Percentiles rank a stretch among this genome's conserved stretches.
Evolutionary conservation across 2,113 vertebrate species (phyloP).

Genomic region (Delphinapterus leucas): DNA sequence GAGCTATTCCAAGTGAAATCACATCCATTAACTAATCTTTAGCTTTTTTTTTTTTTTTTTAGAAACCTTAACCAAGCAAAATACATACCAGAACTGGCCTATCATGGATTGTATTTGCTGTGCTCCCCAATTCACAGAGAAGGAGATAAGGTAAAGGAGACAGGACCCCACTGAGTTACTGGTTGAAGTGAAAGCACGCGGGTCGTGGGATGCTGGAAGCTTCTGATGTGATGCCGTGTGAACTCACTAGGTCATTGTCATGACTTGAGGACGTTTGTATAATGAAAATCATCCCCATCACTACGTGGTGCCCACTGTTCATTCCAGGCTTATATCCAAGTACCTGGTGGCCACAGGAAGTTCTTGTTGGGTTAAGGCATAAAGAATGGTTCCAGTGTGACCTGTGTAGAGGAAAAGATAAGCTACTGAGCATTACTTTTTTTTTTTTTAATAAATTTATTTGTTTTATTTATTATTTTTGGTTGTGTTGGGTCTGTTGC

Average conservation of each 20-base stretch:
- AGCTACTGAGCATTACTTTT: neutral
- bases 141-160: slow-evolving; percentile 85
- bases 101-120: slow-evolving; percentile 87
- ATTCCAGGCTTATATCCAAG: neutral
- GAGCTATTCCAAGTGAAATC: neutral
- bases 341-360: neutral
- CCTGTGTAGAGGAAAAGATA: neutral
- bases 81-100: slow-evolving; percentile 90
- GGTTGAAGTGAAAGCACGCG: neutral
- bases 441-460: no score
- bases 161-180: neutral
- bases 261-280: neutral
- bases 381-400: neutral
- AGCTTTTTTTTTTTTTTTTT: slow-evolving; percentile 24
- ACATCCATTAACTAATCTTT: neutral
- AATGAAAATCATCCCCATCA: neutral
- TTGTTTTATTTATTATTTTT: no score
- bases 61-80: slow-evolving; percentile 83
- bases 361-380: neutral
- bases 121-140: slow-evolving; percentile 88
- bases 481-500: no score
- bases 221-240: neutral
- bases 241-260: neutral
- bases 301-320: neutral
- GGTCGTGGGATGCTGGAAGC: neutral